phyloP scores from a whole-genome alignment of 2,113 vertebrate genomes.

The Lagopus leucura region DNA sequence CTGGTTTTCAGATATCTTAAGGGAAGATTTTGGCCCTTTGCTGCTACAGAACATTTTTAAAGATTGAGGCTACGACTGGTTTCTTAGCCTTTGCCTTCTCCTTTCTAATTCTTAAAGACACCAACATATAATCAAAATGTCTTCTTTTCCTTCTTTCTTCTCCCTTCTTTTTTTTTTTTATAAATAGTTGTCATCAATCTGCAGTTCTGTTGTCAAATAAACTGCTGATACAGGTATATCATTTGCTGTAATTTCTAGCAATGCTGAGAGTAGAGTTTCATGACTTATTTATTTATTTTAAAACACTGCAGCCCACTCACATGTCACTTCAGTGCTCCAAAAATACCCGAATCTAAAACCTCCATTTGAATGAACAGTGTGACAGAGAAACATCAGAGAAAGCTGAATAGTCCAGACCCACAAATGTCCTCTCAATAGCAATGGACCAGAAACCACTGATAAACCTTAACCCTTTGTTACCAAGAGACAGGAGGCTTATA shows the following conservation, averaged over 20 bases:
- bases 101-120: constrained; percentile 14
- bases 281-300: background rate
- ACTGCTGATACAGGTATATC: constrained; percentile 43
- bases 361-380: background rate
- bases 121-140: constrained; percentile 48
- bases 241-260: constrained; percentile 5
- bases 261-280: background rate
- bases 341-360: background rate
- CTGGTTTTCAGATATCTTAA: background rate
- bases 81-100: background rate
- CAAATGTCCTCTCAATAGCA: accelerated
- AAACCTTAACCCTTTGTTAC: background rate
- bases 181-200: background rate
- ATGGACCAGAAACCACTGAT: background rate
- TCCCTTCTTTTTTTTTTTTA: background rate
- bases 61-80: background rate
- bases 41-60: background rate
- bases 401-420: background rate
- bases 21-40: background rate
- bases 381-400: background rate
- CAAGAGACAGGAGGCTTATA: background rate
- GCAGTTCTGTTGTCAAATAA: constrained; percentile 63
- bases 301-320: background rate
- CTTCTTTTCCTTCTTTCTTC: background rate
- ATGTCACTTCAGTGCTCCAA: background rate